Conservation (phyloP, 2,113 vertebrate genomes). For the Scolopax mira region DNA sequence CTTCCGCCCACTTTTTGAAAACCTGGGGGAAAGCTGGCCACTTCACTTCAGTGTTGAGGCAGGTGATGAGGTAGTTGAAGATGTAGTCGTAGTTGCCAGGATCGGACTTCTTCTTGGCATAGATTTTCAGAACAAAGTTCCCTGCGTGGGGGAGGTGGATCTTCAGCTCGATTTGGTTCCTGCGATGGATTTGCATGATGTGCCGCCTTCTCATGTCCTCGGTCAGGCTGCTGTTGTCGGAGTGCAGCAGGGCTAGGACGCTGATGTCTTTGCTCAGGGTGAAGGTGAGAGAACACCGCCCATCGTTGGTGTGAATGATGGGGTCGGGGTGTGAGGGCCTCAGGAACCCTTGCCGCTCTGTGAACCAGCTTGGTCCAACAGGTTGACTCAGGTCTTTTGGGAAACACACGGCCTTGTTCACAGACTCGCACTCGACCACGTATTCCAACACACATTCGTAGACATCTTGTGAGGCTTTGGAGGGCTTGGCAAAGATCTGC, state of each 20-base stretch:
- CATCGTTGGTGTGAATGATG: slow-evolving; percentile 75
- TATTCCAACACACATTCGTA: slow-evolving; percentile 74
- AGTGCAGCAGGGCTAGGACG: slow-evolving; percentile 68
- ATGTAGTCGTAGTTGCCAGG: slow-evolving; percentile 71
- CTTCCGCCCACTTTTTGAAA: slow-evolving; percentile 74
- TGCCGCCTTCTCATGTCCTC: slow-evolving; percentile 67
- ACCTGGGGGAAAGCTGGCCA: slow-evolving; percentile 78
- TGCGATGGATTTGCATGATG: slow-evolving; percentile 69
- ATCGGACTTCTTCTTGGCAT: slow-evolving; percentile 75
- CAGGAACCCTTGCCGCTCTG: slow-evolving; percentile 76
- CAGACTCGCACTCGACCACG: slow-evolving; percentile 67
- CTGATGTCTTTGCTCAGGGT: slow-evolving; percentile 69
- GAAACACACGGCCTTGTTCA: slow-evolving; percentile 62
- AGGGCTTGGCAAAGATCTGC: slow-evolving; percentile 75
- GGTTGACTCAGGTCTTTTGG: slow-evolving; percentile 74
- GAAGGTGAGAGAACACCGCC: slow-evolving; percentile 76
- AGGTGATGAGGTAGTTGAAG: slow-evolving; percentile 83
- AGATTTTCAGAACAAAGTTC: slow-evolving; percentile 78
- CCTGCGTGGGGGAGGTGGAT: slow-evolving; percentile 78
- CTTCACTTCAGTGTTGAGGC: slow-evolving; percentile 72
- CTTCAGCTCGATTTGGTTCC: slow-evolving; percentile 70
- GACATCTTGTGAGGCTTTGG: slow-evolving; percentile 37
- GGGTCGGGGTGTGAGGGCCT: slow-evolving; percentile 66
- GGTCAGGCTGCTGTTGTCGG: not conserved
- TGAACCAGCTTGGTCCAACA: slow-evolving; percentile 82